phyloP scores from a whole-genome alignment of 2,888 invertebrate genomes.

The Lepeophtheirus nordmannii region DNA sequence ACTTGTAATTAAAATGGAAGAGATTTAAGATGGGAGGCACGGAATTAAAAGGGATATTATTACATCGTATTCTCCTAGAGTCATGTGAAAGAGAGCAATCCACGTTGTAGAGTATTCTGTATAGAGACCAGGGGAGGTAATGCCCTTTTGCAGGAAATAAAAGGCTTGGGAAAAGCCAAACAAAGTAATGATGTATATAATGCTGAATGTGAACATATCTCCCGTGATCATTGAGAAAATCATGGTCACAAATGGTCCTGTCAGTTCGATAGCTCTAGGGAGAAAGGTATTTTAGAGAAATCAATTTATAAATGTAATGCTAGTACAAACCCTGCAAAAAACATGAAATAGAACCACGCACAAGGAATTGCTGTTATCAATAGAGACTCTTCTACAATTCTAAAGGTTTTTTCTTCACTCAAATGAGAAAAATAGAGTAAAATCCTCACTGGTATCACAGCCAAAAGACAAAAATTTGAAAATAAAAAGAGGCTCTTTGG shows the following conservation, averaged over 20 bases:
- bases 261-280: conserved; percentile 71
- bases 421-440: conserved; percentile 29
- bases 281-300: conserved; percentile 27
- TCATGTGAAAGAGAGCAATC: conserved; percentile 96
- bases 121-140: conserved; percentile 51
- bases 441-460: conserved; percentile 72
- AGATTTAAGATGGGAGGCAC: background rate
- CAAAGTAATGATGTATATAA: conserved; percentile 84
- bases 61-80: conserved; percentile 86
- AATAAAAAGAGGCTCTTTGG: conserved; percentile 33
- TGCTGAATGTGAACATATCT: conserved; percentile 94
- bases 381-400: conserved; percentile 72
- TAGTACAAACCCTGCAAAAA: conserved; percentile 80
- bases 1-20: conserved; percentile 44
- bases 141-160: conserved; percentile 81
- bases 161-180: conserved; percentile 92
- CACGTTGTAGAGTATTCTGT: conserved; percentile 74
- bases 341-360: conserved; percentile 93
- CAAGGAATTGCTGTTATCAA: conserved; percentile 82
- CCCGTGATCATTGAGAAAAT: conserved; percentile 98
- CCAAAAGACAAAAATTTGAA: conserved; percentile 72
- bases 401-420: conserved; percentile 39
- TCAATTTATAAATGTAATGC: conserved; percentile 5
- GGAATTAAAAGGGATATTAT: background rate
- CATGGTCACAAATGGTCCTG: conserved; percentile 98